phyloP scores from a whole-genome alignment of 2,113 vertebrate genomes.

The Takifugu flavidus region DNA sequence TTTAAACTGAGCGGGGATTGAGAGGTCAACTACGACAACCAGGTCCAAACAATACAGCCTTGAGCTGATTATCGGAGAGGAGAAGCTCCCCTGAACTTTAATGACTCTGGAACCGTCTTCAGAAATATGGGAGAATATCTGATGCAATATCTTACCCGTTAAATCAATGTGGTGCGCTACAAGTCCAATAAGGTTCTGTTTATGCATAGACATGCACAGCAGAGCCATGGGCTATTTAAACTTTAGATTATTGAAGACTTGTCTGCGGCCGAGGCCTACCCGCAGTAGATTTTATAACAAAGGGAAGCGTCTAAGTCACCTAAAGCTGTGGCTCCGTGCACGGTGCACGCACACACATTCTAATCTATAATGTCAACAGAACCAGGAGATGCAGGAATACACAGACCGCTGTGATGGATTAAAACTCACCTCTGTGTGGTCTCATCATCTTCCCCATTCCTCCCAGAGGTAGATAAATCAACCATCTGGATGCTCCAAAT shows the following conservation, averaged over 20 bases:
- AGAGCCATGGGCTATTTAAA: no score
- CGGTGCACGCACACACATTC: no score
- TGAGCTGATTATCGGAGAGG: background rate
- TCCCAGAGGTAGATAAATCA: conserved; percentile 13
- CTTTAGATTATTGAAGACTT: no score
- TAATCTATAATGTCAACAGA: no score
- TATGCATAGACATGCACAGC: background rate
- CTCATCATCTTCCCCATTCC: background rate
- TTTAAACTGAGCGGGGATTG: conserved; percentile 5
- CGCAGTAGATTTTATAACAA: no score
- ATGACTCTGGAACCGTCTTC: conserved; percentile 2
- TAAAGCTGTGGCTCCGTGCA: no score
- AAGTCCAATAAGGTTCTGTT: background rate
- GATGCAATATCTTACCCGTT: conserved; percentile 2
- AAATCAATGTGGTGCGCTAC: conserved; percentile 1
- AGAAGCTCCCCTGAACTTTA: conserved; percentile 30
- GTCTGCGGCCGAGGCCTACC: no score
- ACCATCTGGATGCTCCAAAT: conserved; percentile 32
- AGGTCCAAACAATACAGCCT: background rate
- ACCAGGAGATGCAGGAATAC: no score
- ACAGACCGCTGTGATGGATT: no score
- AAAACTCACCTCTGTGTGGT: background rate
- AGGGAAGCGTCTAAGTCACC: no score
- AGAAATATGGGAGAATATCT: conserved; percentile 1
- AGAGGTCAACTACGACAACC: conserved; percentile 30